Percentiles rank a stretch among this genome's conserved stretches.
phyloP scores from a whole-genome alignment of 1,140 invertebrate species.

The Andrena cerasifolii region DNA sequence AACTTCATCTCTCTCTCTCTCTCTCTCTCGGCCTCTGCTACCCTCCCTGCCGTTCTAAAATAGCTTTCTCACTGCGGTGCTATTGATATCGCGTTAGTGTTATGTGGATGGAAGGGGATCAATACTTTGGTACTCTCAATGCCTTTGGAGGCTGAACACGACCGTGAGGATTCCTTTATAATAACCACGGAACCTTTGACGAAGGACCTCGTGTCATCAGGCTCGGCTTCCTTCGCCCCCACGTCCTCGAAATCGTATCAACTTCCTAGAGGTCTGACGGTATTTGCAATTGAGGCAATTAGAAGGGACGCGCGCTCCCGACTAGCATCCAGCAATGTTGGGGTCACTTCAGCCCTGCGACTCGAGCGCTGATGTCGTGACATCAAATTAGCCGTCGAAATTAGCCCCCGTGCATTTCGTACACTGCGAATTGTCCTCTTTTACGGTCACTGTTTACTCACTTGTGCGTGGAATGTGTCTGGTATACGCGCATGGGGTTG shows the following conservation, averaged over 20 bases:
- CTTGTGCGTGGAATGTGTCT: no score
- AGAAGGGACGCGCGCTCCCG: constrained; percentile 10
- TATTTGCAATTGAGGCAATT: constrained; percentile 47
- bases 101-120: constrained; percentile 51
- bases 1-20: constrained; percentile 14
- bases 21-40: not conserved
- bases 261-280: constrained; percentile 42
- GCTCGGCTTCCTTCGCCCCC: constrained; percentile 50
- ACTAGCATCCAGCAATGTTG: no score
- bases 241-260: constrained; percentile 17
- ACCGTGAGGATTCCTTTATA: constrained; percentile 63
- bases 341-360: no score
- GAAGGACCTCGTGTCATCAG: constrained; percentile 51
- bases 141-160: constrained; percentile 52
- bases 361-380: no score
- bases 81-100: constrained; percentile 62
- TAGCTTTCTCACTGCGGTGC: constrained; percentile 53
- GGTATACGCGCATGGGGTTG: no score
- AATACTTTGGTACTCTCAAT: constrained; percentile 60
- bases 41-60: constrained; percentile 48
- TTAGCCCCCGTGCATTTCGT: no score
- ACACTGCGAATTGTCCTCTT: no score
- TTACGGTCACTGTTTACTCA: no score
- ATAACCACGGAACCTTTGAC: constrained; percentile 58
- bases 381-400: no score